Evolutionary conservation across 2,888 invertebrate genomes (phyloP), one percentile per base, ranked within the genome.

Genomic region (Drosophila tanythrix): DNA sequence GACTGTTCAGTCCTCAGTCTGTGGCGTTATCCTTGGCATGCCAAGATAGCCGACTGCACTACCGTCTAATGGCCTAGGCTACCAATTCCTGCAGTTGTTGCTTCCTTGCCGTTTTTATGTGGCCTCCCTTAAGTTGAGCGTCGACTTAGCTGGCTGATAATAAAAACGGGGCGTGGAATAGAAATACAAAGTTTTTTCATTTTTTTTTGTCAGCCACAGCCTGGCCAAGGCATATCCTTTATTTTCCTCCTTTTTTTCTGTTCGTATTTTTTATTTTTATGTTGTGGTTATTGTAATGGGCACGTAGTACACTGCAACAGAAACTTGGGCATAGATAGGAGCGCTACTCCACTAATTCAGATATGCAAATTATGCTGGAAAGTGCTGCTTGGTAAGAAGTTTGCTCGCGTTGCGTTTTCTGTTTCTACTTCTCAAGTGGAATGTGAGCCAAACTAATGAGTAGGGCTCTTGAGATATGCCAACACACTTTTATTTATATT

Each of bases 211-310:
- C 21, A 85, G 79, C 77, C 79, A 69, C 10, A n/a, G 53, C 31
- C 53, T 27, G 21, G 36, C 27, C 36, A 55, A 55, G 66, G 82
- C 87, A 83, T 80, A 86, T 88, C 85, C 89, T 88, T 84, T 83
- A 40, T 36, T 25, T 29, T 29, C 36, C 27, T 58, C 21, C 25
- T 35, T 21, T 35, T 35, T 35, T 18, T 29, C 29, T 63, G 35
- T 46, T 31, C 69, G 27, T 43, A 29, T 46, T 48, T 66, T 55
- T 38, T 66, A 68, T 62, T 73, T 84, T 88, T 82, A 88, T 85
- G 89, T 87, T 88, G 85, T 86, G 85, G 89, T 88, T 88, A 88
- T 88, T 85, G 89, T 88, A 84, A 88, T 88, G 86, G 74, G 64
- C 70, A 71, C 70, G 55, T 36, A 36, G 29, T 29, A 88, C 84